phyloP scores from a whole-genome alignment of 2,113 vertebrate genomes.

The Burhinus oedicnemus region DNA sequence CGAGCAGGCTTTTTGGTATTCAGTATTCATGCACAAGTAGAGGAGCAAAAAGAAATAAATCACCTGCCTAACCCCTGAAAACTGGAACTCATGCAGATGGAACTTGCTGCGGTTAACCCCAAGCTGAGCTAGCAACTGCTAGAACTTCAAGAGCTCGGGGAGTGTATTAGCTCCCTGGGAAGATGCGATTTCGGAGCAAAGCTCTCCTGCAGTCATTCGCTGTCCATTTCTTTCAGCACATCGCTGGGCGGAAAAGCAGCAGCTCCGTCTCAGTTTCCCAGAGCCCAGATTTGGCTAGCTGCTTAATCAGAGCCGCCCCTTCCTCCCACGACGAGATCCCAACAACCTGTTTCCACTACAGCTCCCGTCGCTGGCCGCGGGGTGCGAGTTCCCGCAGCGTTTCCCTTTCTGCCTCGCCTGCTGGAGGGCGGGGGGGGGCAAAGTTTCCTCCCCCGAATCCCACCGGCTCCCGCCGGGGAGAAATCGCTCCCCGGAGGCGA shows the following conservation, averaged over 20 bases:
- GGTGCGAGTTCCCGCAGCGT: not conserved
- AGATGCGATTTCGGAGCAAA: not conserved
- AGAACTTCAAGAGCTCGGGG: not conserved
- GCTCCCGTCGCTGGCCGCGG: not conserved
- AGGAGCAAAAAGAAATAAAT: not conserved
- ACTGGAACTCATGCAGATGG: rapidly evolving
- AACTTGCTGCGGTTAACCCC: not conserved
- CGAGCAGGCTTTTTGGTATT: not conserved
- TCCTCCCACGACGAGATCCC: constrained; percentile 4
- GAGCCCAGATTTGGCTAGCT: not conserved
- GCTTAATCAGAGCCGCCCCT: not conserved
- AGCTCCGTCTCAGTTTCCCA: not conserved
- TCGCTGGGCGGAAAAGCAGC: not conserved
- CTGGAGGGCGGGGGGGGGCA: not conserved
- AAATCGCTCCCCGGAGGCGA: not conserved
- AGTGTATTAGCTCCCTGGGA: rapidly evolving
- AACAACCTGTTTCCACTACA: not conserved
- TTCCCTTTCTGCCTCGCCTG: not conserved
- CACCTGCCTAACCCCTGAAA: not conserved
- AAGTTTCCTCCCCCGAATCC: not conserved
- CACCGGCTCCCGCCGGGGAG: not conserved
- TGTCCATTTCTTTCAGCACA: not conserved
- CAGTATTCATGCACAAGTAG: not conserved
- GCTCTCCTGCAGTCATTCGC: not conserved
- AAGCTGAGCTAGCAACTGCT: not conserved